Conservation (phyloP, 2,797 vertebrate genomes). For the Sebastes vulpes region DNA sequence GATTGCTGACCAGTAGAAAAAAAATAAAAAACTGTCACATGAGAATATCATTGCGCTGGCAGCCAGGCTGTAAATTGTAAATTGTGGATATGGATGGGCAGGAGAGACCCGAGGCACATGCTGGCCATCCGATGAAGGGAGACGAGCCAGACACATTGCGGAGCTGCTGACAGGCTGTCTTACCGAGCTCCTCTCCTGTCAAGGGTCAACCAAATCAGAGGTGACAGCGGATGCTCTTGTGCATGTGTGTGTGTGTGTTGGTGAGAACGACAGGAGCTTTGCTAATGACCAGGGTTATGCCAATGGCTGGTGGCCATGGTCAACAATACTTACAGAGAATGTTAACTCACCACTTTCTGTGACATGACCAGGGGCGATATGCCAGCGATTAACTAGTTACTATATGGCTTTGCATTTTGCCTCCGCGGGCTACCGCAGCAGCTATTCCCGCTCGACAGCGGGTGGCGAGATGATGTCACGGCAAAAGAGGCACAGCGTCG, state of each 20-base stretch:
- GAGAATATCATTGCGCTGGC: slow-evolving; percentile 54
- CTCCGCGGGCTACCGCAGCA: slow-evolving; percentile 16
- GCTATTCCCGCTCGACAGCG: slow-evolving; percentile 31
- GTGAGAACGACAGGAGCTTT: slow-evolving; percentile 29
- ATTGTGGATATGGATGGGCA: slow-evolving; percentile 55
- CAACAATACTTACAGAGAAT: slow-evolving; percentile 50
- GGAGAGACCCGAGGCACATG: slow-evolving; percentile 73
- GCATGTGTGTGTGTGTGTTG: slow-evolving; percentile 6
- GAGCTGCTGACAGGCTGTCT: slow-evolving; percentile 73
- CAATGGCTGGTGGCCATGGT: slow-evolving; percentile 50
- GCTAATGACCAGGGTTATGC: slow-evolving; percentile 63
- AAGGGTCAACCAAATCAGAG: slow-evolving; percentile 60
- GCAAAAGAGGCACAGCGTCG: slow-evolving; percentile 26
- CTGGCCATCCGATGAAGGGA: slow-evolving; percentile 62
- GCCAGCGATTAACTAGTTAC: slow-evolving; percentile 57
- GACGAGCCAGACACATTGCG: slow-evolving; percentile 51
- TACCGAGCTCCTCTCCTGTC: slow-evolving; percentile 56
- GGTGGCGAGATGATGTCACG: slow-evolving; percentile 56
- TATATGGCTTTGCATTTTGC: slow-evolving; percentile 13
- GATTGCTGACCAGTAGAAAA: slow-evolving; percentile 49
- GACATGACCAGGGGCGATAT: slow-evolving; percentile 43
- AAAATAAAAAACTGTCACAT: slow-evolving; percentile 50
- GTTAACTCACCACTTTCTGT: slow-evolving; percentile 52
- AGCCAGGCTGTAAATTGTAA: slow-evolving; percentile 61
- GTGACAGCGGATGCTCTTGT: slow-evolving; percentile 56